These are phyloP conservation scores for Euclidia mi DNA, from an alignment of 2,888 invertebrate species.

Conservation along the genomic window DNA sequence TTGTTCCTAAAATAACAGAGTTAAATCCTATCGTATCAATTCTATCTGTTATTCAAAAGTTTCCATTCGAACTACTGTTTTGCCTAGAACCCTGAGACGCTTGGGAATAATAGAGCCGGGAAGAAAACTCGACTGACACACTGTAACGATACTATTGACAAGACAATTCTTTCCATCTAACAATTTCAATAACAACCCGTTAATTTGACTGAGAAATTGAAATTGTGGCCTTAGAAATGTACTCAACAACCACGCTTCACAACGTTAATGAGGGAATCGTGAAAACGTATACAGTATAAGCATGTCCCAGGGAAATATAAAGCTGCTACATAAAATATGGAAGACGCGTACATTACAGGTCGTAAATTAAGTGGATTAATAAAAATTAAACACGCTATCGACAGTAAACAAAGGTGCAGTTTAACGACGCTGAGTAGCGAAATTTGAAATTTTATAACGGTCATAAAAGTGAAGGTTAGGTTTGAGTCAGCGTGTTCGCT, in stretches of 20 bases:
- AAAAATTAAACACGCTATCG: constrained; percentile 55
- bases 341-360: constrained; percentile 31
- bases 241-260: not conserved
- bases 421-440: constrained; percentile 73
- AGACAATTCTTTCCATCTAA: not conserved
- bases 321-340: constrained; percentile 31
- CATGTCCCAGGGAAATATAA: constrained; percentile 28
- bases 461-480: constrained; percentile 82
- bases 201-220: not conserved
- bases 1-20: too few relatives aligned
- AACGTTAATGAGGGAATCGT: constrained; percentile 6
- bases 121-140: too few relatives aligned
- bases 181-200: not conserved
- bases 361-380: constrained; percentile 54
- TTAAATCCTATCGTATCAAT: too few relatives aligned
- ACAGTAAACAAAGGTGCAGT: constrained; percentile 58
- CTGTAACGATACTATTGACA: not conserved
- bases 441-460: constrained; percentile 85
- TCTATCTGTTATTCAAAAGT: too few relatives aligned
- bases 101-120: too few relatives aligned
- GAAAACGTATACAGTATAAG: constrained; percentile 23
- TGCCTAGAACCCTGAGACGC: too few relatives aligned
- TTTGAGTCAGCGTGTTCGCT: constrained; percentile 73
- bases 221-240: constrained; percentile 4
- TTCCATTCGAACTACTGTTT: too few relatives aligned